Conservation (phyloP, 2,113 vertebrate species). For the Eulemur macaco region DNA sequence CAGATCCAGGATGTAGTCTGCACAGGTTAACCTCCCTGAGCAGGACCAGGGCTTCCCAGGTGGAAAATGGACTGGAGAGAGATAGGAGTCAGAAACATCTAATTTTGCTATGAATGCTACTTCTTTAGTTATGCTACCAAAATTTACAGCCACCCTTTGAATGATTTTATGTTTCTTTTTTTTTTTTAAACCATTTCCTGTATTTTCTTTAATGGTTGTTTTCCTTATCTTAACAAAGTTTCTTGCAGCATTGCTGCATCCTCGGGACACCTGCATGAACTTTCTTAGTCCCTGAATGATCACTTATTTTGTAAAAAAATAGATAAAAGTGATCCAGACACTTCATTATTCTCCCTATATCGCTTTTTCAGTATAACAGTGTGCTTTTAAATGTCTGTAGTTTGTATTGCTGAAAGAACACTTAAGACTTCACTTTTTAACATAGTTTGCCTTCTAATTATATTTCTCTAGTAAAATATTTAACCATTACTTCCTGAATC, state of each 20-base stretch:
- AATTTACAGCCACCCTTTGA: not conserved
- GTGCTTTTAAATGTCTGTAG: not conserved
- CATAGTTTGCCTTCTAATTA: conserved; percentile 48
- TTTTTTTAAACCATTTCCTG: not conserved
- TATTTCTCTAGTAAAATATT: conserved; percentile 58
- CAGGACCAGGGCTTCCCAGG: not conserved
- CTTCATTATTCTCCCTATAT: not conserved
- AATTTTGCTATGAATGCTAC: not conserved
- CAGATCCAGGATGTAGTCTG: not conserved
- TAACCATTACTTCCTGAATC: conserved; percentile 48
- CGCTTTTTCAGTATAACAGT: not conserved
- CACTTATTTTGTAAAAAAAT: not conserved
- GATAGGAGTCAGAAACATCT: not conserved
- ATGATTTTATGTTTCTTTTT: not conserved
- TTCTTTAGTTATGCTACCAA: not conserved
- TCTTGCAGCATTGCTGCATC: not conserved
- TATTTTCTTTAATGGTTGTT: not conserved
- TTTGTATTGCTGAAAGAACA: not conserved
- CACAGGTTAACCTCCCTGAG: not conserved
- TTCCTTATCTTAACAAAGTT: not conserved
- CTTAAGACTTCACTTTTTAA: not conserved
- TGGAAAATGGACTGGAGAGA: not conserved
- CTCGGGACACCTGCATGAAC: not conserved
- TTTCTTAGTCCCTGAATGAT: not conserved
- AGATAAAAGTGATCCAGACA: not conserved